Evolutionary conservation across 2,888 invertebrate species (phyloP), one percentile per base, ranked within the genome.

Genomic region (Dichetophora obliterata): DNA sequence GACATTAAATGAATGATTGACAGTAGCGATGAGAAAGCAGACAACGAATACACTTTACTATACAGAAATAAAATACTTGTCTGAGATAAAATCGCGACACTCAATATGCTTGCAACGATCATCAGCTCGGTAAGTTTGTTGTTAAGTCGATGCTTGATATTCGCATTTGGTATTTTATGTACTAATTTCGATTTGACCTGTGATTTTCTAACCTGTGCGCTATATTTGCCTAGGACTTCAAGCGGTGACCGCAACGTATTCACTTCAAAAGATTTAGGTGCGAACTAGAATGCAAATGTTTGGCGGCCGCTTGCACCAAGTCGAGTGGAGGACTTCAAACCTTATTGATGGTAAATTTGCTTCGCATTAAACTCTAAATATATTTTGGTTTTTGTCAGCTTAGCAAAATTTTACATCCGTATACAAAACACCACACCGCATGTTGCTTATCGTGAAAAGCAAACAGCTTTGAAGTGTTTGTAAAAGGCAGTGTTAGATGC

Each of bases 1-100:
- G 89, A 92, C 92, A 92, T 57, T 6, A 43, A 6, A 65, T 43
- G 52, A 63, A 34, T 79, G 78, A 79, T 77, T 78, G 79, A 77
- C 79, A 78, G 70, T n/a, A 73, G 66, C 75, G 59, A 75, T 77
- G 61, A 52, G 68, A 75, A 72, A 43, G 69, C 63, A 74, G 76
- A 79, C 76, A 76, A 77, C 43, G 24, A 75, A 48, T 48, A 48
- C n/a, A 22, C 14, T 27, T 43, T 27, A 27, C 68, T 14, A 5
- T 59, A 16, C 27, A 16, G n/a, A n/a, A n/a, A n/a, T n/a, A n/a
- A n/a, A n/a, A n/a, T 3, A 27, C 68, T 5, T n/a, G 27, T 14
- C 34, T 50, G 68, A 22, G 34, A 37, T 34, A 37, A 27, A n/a
- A 66, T 68, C 50, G 50, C 50, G 68, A 68, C 59, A 59, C 24